Percentiles rank a stretch among this genome's conserved stretches.
These are phyloP conservation scores for Corythornis madagascariensis DNA, from an alignment of 2,113 vertebrate species.

Conservation along the genomic window DNA sequence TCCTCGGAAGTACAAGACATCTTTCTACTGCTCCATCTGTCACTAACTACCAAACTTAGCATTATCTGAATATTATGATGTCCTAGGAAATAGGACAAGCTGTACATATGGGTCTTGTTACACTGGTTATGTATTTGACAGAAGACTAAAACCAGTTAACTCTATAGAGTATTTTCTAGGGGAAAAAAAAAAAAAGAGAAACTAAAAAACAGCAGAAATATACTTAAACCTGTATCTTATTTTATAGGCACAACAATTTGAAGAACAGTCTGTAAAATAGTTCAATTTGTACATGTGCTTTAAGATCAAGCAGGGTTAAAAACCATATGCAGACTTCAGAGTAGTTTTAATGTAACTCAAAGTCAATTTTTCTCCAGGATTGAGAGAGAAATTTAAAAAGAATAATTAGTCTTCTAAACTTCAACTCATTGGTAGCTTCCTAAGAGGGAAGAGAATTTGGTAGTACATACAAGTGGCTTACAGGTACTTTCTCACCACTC, in stretches of 20 bases:
- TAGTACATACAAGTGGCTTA: background rate
- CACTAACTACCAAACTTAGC: background rate
- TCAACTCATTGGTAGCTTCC: background rate
- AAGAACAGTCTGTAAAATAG: background rate
- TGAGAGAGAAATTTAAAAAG: background rate
- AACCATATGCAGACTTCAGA: background rate
- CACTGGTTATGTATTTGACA: background rate
- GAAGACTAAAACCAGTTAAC: background rate
- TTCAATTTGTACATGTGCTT: rapidly evolving
- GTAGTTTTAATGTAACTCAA: background rate
- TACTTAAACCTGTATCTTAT: background rate
- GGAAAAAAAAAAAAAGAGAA: background rate
- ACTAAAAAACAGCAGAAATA: background rate
- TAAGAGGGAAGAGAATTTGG: background rate
- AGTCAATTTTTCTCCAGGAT: background rate
- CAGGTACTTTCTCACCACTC: background rate
- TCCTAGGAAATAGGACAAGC: background rate
- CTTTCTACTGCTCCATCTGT: background rate
- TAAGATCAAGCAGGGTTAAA: background rate
- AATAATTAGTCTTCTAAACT: background rate
- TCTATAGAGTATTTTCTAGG: background rate
- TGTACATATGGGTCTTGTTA: background rate
- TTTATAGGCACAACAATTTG: background rate
- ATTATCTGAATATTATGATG: background rate
- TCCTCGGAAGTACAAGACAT: background rate